A percentile compares a stretch with the other conserved stretches of the same genome.
These are phyloP conservation scores for Encarsia formosa DNA, from an alignment of 2,888 invertebrate species.

Conservation along the genomic window DNA sequence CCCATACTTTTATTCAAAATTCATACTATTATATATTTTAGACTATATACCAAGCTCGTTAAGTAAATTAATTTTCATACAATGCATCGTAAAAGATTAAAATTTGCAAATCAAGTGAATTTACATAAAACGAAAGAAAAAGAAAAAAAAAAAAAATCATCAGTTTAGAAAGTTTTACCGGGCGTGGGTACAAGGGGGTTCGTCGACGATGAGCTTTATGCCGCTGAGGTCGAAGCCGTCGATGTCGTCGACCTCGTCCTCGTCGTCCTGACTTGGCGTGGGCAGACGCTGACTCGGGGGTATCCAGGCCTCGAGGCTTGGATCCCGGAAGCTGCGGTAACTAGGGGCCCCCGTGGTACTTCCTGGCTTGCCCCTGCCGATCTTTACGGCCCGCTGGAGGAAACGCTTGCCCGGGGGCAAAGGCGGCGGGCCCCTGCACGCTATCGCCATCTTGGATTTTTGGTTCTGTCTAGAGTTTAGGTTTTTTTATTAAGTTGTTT, in stretches of 20 bases:
- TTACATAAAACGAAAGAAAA: no score
- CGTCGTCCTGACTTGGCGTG: constrained; percentile 20
- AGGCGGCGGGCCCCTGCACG: constrained; percentile 59
- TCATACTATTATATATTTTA: no score
- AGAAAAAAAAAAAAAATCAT: no score
- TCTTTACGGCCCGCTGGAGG: constrained; percentile 39
- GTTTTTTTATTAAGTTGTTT: not conserved
- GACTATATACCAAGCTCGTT: no score
- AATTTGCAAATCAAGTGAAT: no score
- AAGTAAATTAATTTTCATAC: no score
- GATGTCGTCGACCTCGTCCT: constrained; percentile 22
- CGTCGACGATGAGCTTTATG: constrained; percentile 32
- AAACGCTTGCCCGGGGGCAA: constrained; percentile 56
- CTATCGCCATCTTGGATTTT: constrained; percentile 53
- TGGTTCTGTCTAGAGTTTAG: not conserved
- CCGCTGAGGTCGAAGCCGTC: constrained; percentile 23
- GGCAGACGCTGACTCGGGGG: constrained; percentile 22
- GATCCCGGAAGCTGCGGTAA: constrained; percentile 58
- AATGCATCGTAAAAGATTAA: no score
- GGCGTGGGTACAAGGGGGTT: no score
- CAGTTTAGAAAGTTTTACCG: no score
- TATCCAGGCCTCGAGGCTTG: constrained; percentile 53
- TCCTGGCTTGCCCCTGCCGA: constrained; percentile 52
- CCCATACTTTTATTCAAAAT: no score
- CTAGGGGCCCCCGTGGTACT: constrained; percentile 48